Base-by-base conservation (phyloP, 2,797 vertebrate species). In the Lycodopsis pacificus region DNA sequence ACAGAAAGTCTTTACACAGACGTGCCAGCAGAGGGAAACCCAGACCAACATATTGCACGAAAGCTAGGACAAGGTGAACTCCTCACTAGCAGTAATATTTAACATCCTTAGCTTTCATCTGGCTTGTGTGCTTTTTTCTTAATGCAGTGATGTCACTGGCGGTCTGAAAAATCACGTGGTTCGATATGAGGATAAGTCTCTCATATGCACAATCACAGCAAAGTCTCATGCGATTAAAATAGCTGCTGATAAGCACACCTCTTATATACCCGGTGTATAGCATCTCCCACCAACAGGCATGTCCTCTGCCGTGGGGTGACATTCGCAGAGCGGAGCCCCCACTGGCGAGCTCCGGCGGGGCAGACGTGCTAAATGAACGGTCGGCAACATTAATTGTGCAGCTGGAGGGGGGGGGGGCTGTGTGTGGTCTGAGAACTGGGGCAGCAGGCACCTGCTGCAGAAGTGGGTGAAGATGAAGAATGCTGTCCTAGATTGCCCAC, bases 391-490 rank as follows among this genome's bases (percentile, higher is more conserved):
- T 94, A 92, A 94, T 94, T 93, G 92, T 92, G 63, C 78, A 62
- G 86, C 77, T 72, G 83, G 89, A 83, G 27, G 27, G 27, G 27
- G 27, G 27, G 27, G 4, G 27, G 27, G 27, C n/a, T n/a, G 25
- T 2, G 25, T 2, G 25, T 2, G 25, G 0, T 89, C 83, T 88
- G 82, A 91, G 94, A 96, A 94, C 80, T 95, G 89, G 95, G 94
- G 87, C 95, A 95, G 87, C 95, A 95, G 86, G 93, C 93, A 94
- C 93, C 94, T 95, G 95, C 93, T 94, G 93, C 91, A 93, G 93
- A 95, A 95, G 83, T 93, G 93, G 94, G 94, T 92, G 92, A 93
- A 89, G 91, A 96, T 95, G 95, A 96, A 92, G 88, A 93, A 95
- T 95, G 94, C 84, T 86, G 95, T 92, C 94, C 95, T 94, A 95